Base-by-base conservation (phyloP, 2,888 invertebrate genomes). In the Synergus umbraculus region DNA sequence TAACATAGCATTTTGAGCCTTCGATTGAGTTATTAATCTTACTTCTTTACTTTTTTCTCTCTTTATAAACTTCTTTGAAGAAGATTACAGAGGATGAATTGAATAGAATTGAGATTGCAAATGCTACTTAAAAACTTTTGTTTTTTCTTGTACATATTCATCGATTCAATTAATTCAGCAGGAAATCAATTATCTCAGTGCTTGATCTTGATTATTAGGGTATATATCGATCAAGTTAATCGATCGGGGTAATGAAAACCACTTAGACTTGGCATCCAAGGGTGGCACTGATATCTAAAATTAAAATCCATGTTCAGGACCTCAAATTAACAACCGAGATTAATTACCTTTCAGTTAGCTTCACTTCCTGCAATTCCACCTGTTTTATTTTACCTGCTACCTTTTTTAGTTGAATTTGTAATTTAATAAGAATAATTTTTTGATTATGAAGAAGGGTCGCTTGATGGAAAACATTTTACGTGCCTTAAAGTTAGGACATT, bases 71-170 rank as follows among this genome's bases (percentile, higher is more conserved):
- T n/a, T 9, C 8, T 54, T 54, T 54, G n/a, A n/a, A 54, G 7
- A 15, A 54, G 49, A 49, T 49, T 49, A 5, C 15, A 7, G 4
- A 15, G 5, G 5, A 13, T 1, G 15, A 49, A 65, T 65, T 41
- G 15, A 41, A 65, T 65, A 10, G 10, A 64, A 64, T 65, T 65
- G 37, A 41, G 41, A 41, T 65, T 65, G n/a, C 12, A 64, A 64
- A 64, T 37, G 13, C 22, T 37, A 10, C 4, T 37, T 15, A 64
- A 64, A 29, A 64, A 64, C 13, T 7, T 64, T 76, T 58, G 60
- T 76, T 76, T 79, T 67, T 82, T 64, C 64, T 37, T 64, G 8
- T 41, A 15, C 1, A 15, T 37, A 15, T 64, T 64, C 64, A 64
- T 64, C 37, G 37, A 37, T 64, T 9, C 15, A 66, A 66, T 66